Evolutionary conservation across 2,888 invertebrate genomes (phyloP).

Genomic region (Trachelus troglodyta): DNA sequence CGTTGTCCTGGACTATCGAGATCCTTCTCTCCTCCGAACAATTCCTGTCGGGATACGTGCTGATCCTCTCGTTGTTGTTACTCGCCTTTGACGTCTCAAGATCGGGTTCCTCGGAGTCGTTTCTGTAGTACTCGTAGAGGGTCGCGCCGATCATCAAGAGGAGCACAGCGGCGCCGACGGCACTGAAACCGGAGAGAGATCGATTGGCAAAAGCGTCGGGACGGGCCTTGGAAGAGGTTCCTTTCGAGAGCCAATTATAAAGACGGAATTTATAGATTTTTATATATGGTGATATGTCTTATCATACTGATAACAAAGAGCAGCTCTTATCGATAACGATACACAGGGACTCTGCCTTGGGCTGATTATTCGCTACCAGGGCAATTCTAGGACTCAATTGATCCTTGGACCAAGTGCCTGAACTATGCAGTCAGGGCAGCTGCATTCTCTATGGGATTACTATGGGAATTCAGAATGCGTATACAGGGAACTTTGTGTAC

Average conservation of each 20-base stretch:
- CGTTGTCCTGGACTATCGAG: slow-evolving; percentile 63
- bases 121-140: slow-evolving; percentile 73
- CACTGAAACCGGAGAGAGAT: slow-evolving; percentile 62
- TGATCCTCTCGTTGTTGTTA: slow-evolving; percentile 65
- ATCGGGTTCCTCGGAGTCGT: slow-evolving; percentile 67
- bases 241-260: too few species aligned
- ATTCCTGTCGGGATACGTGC: slow-evolving; percentile 68
- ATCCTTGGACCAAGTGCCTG: neutral
- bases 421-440: neutral
- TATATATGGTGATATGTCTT: too few species aligned
- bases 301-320: neutral
- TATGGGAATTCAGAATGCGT: neutral
- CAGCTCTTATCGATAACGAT: neutral
- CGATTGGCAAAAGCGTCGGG: too few species aligned
- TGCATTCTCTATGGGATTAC: neutral
- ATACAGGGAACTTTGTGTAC: neutral
- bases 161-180: slow-evolving; percentile 67
- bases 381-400: neutral
- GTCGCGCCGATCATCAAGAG: slow-evolving; percentile 74
- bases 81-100: slow-evolving; percentile 62
- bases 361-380: neutral
- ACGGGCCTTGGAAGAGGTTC: too few species aligned
- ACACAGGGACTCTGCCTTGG: neutral
- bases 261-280: too few species aligned
- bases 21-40: slow-evolving; percentile 46